phyloP scores from a whole-genome alignment of 2,888 invertebrate genomes.

The Venusia cambrica region DNA sequence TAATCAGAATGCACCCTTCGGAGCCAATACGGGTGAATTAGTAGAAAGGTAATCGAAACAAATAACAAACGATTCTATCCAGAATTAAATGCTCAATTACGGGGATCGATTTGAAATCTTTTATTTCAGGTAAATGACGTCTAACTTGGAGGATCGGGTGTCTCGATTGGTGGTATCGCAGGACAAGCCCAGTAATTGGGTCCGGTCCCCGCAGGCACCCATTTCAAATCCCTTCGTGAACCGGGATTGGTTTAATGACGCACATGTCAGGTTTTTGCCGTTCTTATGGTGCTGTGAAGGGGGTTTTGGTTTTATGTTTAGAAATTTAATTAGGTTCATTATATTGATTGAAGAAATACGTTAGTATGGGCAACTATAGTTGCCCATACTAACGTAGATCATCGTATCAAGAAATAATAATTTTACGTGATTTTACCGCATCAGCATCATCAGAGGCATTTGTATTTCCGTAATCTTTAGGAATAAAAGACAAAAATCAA shows the following conservation, averaged over 20 bases:
- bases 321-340: too few relatives aligned
- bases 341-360: too few relatives aligned
- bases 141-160: constrained; percentile 29
- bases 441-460: too few relatives aligned
- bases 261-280: constrained; percentile 57
- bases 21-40: constrained; percentile 21
- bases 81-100: too few relatives aligned
- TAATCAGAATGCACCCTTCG: constrained; percentile 30
- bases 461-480: too few relatives aligned
- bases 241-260: constrained; percentile 64
- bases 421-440: too few relatives aligned
- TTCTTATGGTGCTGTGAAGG: constrained; percentile 30
- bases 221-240: constrained; percentile 56
- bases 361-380: too few relatives aligned
- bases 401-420: too few relatives aligned
- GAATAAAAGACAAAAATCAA: too few relatives aligned
- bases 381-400: too few relatives aligned
- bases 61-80: constrained; percentile 8
- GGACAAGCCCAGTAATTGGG: constrained; percentile 60
- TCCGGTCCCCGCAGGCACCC: constrained; percentile 54
- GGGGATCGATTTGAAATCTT: constrained; percentile 15
- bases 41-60: constrained; percentile 9
- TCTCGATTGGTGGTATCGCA: constrained; percentile 35
- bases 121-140: constrained; percentile 18
- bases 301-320: too few relatives aligned